phyloP scores from a whole-genome alignment of 2,113 vertebrate species.

The Promerops cafer region DNA sequence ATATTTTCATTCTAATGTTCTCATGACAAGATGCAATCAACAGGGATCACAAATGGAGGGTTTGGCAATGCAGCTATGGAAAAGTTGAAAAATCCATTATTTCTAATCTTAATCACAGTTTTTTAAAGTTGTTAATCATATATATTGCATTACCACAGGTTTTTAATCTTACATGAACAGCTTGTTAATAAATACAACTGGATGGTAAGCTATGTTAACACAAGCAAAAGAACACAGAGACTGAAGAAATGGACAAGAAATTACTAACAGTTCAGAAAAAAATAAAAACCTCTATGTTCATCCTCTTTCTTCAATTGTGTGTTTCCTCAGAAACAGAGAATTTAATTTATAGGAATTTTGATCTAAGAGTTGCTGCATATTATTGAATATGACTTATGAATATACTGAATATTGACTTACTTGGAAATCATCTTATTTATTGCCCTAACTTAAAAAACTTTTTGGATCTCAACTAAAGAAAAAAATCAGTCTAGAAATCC shows the following conservation, averaged over 20 bases:
- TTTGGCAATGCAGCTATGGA: not conserved
- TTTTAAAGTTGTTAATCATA: not conserved
- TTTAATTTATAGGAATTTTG: not conserved
- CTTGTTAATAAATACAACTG: not conserved
- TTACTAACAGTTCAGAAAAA: not conserved
- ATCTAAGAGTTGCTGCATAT: not conserved
- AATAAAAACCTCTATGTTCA: not conserved
- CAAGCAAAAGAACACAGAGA: not conserved
- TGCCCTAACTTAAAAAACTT: not conserved
- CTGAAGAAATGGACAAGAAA: not conserved
- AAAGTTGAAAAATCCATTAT: not conserved
- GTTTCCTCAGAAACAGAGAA: not conserved
- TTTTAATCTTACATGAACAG: not conserved
- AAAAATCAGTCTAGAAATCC: not conserved
- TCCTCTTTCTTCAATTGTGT: not conserved
- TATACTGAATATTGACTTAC: not conserved
- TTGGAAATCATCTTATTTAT: not conserved
- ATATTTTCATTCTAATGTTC: not conserved
- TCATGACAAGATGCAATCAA: not conserved
- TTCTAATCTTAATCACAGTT: not conserved
- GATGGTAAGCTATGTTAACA: not conserved
- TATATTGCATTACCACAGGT: not conserved
- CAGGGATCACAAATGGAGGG: not conserved
- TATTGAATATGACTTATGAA: too few species aligned
- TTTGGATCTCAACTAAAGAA: not conserved